Conservation (phyloP, 2,888 invertebrate species). For the Chalcosyrphus nemorum region DNA sequence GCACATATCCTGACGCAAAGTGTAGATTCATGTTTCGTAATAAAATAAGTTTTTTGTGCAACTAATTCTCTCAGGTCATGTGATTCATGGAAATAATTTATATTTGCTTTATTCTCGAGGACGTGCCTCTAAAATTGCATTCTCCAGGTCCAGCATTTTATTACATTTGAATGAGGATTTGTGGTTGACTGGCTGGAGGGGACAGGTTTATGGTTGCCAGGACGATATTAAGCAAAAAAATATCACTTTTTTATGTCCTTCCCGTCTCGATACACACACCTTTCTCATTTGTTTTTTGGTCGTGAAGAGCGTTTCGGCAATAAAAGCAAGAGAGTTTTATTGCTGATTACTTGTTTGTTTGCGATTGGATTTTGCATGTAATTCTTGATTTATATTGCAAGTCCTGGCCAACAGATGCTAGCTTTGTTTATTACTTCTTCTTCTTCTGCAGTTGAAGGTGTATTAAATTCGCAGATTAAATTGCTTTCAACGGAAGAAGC, state of each 20-base stretch:
- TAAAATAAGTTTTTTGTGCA: slow-evolving; percentile 12
- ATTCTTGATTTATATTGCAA: slow-evolving; percentile 24
- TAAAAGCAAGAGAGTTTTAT: background rate
- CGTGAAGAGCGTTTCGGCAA: background rate
- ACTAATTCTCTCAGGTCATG: slow-evolving; percentile 14
- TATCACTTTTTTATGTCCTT: slow-evolving; percentile 1
- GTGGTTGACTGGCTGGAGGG: slow-evolving; percentile 1
- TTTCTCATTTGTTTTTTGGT: background rate
- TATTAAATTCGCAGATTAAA: background rate
- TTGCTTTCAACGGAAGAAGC: background rate
- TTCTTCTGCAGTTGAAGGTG: background rate
- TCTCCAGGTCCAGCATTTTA: slow-evolving; percentile 3
- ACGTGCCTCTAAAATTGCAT: slow-evolving; percentile 10
- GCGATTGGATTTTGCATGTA: slow-evolving; percentile 17
- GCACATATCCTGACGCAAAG: background rate
- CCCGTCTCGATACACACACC: too few species aligned
- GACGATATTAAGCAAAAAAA: background rate
- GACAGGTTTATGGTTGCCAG: slow-evolving; percentile 13
- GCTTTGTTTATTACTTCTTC: background rate
- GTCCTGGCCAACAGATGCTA: background rate
- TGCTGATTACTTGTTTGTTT: slow-evolving; percentile 20
- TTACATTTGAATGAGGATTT: slow-evolving; percentile 1
- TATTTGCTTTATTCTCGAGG: background rate
- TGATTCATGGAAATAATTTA: slow-evolving; percentile 8
- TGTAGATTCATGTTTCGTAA: background rate